Percentiles rank a stretch among this genome's conserved stretches.
Evolutionary conservation across 2,113 vertebrate species (phyloP).

Genomic region (Antechinus stuartii): DNA sequence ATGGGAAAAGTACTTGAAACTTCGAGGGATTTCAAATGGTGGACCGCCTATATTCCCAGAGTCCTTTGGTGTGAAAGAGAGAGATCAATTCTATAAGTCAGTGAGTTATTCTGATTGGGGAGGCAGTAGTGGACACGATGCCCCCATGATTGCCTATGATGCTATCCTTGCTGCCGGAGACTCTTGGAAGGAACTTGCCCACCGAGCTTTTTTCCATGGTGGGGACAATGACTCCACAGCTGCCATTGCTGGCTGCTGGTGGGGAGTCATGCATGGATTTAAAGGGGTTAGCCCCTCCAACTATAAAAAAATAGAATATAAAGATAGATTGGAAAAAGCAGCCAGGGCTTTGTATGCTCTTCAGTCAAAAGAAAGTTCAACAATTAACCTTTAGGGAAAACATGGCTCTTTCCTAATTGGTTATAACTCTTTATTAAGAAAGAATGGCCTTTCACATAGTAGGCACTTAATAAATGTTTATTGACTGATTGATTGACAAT

Average conservation of each 20-base stretch:
- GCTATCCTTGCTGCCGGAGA: constrained; percentile 85
- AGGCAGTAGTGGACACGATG: constrained; percentile 89
- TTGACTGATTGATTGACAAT: background rate
- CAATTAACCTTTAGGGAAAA: constrained; percentile 33
- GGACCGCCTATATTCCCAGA: constrained; percentile 83
- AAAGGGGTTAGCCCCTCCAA: constrained; percentile 81
- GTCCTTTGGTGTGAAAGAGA: constrained; percentile 82
- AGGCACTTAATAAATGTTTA: background rate
- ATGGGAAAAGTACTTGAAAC: constrained; percentile 85
- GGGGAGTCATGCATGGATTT: constrained; percentile 87
- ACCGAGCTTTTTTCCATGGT: constrained; percentile 87
- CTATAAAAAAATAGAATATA: constrained; percentile 86
- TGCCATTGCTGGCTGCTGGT: constrained; percentile 86
- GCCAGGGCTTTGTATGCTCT: constrained; percentile 82
- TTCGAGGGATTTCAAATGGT: constrained; percentile 85
- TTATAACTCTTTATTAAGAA: background rate
- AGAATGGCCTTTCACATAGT: background rate
- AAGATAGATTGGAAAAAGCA: constrained; percentile 80
- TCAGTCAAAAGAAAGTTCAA: constrained; percentile 43
- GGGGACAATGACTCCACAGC: constrained; percentile 90
- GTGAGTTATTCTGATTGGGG: constrained; percentile 86
- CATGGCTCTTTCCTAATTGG: background rate
- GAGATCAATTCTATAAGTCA: constrained; percentile 85
- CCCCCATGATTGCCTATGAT: constrained; percentile 91
- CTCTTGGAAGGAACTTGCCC: constrained; percentile 87